Evolutionary conservation across 2,888 invertebrate species (phyloP).

Genomic region (Oscheius sp.): DNA sequence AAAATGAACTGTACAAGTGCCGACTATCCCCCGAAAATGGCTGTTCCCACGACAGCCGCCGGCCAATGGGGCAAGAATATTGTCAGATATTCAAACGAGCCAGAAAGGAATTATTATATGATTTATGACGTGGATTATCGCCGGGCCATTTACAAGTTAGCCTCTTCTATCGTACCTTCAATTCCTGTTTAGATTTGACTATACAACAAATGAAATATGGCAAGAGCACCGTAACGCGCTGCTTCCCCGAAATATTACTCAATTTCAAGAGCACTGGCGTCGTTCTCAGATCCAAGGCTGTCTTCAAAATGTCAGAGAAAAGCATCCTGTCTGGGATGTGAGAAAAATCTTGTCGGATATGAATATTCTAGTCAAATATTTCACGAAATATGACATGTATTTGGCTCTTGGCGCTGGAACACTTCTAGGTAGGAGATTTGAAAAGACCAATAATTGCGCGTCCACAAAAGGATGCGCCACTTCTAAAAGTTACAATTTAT

Average conservation of each 20-base stretch:
- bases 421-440: not conserved
- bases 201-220: not conserved
- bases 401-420: not conserved
- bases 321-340: not conserved
- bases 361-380: not conserved
- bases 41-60: too few species aligned
- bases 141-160: not conserved
- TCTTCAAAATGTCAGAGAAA: not conserved
- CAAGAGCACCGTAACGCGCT: not conserved
- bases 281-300: not conserved
- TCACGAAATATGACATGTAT: not conserved
- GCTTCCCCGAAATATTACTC: not conserved
- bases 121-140: not conserved
- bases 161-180: too few species aligned
- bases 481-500: not conserved
- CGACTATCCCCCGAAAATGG: too few species aligned
- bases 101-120: not conserved
- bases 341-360: not conserved
- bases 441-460: not conserved
- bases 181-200: too few species aligned
- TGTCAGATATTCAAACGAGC: not conserved
- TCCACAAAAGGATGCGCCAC: too few species aligned
- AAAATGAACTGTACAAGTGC: too few species aligned
- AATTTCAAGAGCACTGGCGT: not conserved
- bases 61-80: too few species aligned